Evolutionary conservation across 1,140 invertebrate genomes (phyloP), one percentile per base, ranked within the genome.

Genomic region (Tribolium castaneum): DNA sequence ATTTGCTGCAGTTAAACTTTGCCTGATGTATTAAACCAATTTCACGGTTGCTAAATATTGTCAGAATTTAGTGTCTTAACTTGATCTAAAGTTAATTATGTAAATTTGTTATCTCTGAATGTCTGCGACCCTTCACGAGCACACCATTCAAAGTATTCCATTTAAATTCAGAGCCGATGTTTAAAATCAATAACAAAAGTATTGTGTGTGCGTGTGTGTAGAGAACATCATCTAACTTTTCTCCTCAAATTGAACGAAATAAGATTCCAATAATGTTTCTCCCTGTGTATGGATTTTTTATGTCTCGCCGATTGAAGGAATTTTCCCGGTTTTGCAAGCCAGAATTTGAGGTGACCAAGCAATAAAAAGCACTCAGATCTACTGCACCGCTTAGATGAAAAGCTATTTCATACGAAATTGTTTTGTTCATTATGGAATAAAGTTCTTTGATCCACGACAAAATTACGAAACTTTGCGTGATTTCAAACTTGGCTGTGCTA

Each of bases 111-210:
- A 66, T 66, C 59, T 66, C 25, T 66, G 25, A 66, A 66, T 66
- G 59, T 66, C 59, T 66, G 59, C 59, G 59, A 14, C 59, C 59
- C 59, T 30, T 66, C 59, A 66, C 59, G 59, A 66, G 12, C 59
- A 66, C 5, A 66, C 59, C 35, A 66, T 66, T 66, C 59, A 66
- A 66, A 66, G 59, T 66, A 66, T 66, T 66, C 30, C 30, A 66
- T 66, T 66, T 66, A 66, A 66, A 66, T 66, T 66, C 59, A 66
- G 59, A 66, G 13, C 59, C 59, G 59, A 66, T 66, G 59, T 35
- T 66, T 66, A 66, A 66, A 66, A 66, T 66, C 59, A 66, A 66
- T 66, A 66, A 66, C 59, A 66, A 66, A 66, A 66, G 59, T 66
- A 66, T 66, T 66, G 54, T 59, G 22, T 35, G 59, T 66, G 59